These are phyloP conservation scores for Epicampocera succincta DNA, from an alignment of 2,888 invertebrate genomes.

Conservation along the genomic window DNA sequence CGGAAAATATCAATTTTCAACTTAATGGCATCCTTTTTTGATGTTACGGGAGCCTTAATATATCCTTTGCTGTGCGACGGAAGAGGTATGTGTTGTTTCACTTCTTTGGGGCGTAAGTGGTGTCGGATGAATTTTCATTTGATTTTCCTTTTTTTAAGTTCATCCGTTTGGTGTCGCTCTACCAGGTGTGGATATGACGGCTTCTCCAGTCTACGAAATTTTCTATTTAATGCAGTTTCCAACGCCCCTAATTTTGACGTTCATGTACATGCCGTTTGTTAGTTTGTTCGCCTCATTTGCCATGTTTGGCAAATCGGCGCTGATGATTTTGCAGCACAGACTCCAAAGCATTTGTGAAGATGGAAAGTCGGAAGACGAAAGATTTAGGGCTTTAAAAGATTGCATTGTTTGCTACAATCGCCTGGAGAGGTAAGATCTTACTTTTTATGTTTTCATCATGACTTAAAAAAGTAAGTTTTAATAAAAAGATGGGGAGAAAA, in stretches of 20 bases:
- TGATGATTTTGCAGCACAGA: constrained; percentile 74
- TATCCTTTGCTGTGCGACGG: constrained; percentile 74
- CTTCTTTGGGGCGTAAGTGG: background rate
- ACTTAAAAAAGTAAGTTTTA: too few relatives aligned
- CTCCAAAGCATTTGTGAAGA: constrained; percentile 70
- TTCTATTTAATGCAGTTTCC: constrained; percentile 75
- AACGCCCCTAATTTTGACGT: constrained; percentile 72
- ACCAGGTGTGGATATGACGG: constrained; percentile 75
- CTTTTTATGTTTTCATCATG: background rate
- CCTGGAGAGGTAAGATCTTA: constrained; percentile 58
- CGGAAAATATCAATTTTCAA: constrained; percentile 77
- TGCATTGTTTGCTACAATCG: constrained; percentile 73
- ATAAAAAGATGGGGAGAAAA: too few relatives aligned
- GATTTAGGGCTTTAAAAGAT: constrained; percentile 70
- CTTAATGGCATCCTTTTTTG: constrained; percentile 74
- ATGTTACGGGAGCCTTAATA: constrained; percentile 74
- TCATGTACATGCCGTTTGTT: constrained; percentile 79
- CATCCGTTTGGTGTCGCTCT: constrained; percentile 78
- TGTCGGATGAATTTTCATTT: background rate
- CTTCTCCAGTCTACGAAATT: constrained; percentile 77
- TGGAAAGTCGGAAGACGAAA: constrained; percentile 65
- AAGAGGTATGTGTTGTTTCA: constrained; percentile 70
- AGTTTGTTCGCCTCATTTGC: constrained; percentile 78
- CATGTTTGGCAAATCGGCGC: constrained; percentile 76
- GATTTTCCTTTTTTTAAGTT: constrained; percentile 71